A percentile compares a stretch with the other conserved stretches of the same genome.
These are phyloP conservation scores for Actenoides lindsayi DNA, from an alignment of 2,113 vertebrate genomes.

Conservation along the genomic window DNA sequence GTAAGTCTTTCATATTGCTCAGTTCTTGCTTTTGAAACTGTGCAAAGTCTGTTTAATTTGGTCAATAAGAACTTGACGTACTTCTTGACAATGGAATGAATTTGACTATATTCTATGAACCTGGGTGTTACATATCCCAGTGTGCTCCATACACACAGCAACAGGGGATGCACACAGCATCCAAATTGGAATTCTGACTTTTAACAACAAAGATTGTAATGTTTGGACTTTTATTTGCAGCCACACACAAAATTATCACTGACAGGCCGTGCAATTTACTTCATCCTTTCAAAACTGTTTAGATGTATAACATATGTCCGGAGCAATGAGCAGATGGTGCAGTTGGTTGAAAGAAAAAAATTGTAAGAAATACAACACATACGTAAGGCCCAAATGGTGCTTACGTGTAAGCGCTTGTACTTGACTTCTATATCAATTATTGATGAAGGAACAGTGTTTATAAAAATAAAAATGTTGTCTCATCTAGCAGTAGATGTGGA, in stretches of 20 bases:
- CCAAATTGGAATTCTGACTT: neutral
- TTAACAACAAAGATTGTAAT: neutral
- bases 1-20: neutral
- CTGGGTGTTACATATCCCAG: neutral
- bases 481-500: neutral
- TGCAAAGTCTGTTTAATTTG: neutral
- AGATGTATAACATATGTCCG: neutral
- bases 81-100: neutral
- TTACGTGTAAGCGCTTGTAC: neutral
- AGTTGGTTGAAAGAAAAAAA: neutral
- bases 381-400: neutral
- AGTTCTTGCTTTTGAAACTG: neutral
- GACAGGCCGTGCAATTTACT: neutral
- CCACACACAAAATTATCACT: neutral
- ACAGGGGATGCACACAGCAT: neutral
- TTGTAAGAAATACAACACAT: neutral
- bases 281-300: neutral
- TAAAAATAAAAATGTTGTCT: neutral
- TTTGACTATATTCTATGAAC: neutral
- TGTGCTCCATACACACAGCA: neutral
- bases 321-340: slow-evolving; percentile 2
- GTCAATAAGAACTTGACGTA: neutral
- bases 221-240: neutral
- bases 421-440: neutral
- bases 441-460: neutral